Base-by-base conservation (phyloP, 2,797 vertebrate genomes). In the Rhinella marina region DNA sequence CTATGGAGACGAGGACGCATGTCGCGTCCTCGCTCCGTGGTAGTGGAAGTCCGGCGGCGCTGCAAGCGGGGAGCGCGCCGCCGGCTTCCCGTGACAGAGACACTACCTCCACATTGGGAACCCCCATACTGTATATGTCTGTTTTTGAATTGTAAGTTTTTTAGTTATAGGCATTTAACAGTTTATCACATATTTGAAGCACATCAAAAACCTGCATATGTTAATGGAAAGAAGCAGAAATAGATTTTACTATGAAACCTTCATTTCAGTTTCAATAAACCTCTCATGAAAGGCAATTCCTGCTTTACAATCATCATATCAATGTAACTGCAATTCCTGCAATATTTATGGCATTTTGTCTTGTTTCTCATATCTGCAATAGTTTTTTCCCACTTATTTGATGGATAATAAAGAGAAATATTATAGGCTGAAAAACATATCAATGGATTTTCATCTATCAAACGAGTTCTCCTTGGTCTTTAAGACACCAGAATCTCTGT, bases 321-420 rank as follows among this genome's bases (percentile, higher is more conserved):
- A 76, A 76, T n/a, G 48, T 76, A 76, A 76, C 12, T 76, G 73
- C 48, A 76, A 52, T 76, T 54, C 54, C 25, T 52, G 2, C 54
- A 75, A 75, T 72, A 52, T n/a, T 76, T 76, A 54, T 54, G 73
- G 12, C 0, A n/a, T 75, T n/a, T 75, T 16, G 54, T 76, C 21
- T 25, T 76, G 73, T 8, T 54, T 12, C 13, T 52, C 5, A 54
- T 52, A 76, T 14, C 3, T 41, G 52, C 54, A 48, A 52, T 9
- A 50, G 50, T 75, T 12, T 72, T 72, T 76, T 76, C 48, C 6
- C 48, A 25, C 52, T 76, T 76, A 76, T 54, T 54, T 52, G 2
- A 52, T 76, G 73, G 50, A 54, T 54, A 25, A 76, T 76, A 76
- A 54, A 54, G 48, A 52, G 23, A 54, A 76, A 76, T 76, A 76